Percentiles rank a stretch among this genome's conserved stretches.
These are phyloP conservation scores for Meghimatium bilineatum DNA, from an alignment of 2,888 invertebrate species.

Conservation along the genomic window DNA sequence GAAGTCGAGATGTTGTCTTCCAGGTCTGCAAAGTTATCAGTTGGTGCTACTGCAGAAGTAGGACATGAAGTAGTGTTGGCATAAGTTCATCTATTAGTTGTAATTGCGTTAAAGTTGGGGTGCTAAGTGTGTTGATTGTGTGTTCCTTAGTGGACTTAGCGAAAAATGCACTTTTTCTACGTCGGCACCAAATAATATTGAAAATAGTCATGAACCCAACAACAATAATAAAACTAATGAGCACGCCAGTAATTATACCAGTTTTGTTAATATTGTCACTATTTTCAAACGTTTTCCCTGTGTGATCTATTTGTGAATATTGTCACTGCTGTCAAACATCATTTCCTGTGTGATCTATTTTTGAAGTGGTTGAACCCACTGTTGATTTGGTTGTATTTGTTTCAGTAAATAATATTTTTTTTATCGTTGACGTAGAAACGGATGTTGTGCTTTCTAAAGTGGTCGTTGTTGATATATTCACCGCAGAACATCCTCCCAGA, in stretches of 20 bases:
- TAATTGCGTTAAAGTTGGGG: neutral
- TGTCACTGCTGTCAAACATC: no score
- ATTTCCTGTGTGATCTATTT: neutral
- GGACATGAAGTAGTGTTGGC: neutral
- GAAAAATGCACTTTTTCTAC: neutral
- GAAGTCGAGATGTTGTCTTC: neutral
- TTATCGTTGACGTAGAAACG: neutral
- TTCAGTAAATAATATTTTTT: neutral
- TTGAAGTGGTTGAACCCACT: neutral
- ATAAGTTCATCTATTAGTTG: neutral
- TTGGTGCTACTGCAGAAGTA: neutral
- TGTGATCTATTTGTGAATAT: no score
- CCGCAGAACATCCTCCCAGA: neutral
- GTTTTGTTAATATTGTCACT: neutral
- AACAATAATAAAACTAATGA: neutral
- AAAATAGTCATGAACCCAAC: neutral
- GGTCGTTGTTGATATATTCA: neutral
- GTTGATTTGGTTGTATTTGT: neutral
- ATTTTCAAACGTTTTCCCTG: no score
- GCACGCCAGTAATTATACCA: neutral
- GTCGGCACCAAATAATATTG: neutral
- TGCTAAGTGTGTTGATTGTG: neutral
- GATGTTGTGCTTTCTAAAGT: neutral
- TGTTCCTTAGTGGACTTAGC: neutral
- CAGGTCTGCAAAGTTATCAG: neutral